Percentiles rank a stretch among this genome's conserved stretches.
These are phyloP conservation scores for Caenorhabditis afra DNA, from an alignment of 2,888 invertebrate genomes.

Conservation along the genomic window DNA sequence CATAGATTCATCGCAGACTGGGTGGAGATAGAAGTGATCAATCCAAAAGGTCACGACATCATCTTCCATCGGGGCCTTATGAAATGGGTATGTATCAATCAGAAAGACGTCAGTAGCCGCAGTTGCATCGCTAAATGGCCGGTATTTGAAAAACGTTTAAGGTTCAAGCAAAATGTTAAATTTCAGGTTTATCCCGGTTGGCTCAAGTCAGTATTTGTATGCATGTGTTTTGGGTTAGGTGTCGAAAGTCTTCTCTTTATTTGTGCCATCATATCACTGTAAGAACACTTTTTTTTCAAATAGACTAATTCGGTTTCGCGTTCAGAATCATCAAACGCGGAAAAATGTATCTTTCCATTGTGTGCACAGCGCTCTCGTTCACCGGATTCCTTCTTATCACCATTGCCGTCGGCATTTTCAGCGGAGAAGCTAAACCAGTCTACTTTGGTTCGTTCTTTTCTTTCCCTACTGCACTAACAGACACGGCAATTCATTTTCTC, in stretches of 20 bases:
- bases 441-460: slow-evolving; percentile 40
- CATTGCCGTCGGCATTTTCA: slow-evolving; percentile 51
- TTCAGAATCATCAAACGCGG: slow-evolving; percentile 38
- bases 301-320: not conserved
- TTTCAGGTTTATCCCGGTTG: slow-evolving; percentile 54
- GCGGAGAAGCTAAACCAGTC: slow-evolving; percentile 40
- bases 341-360: slow-evolving; percentile 28
- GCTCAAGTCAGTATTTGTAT: slow-evolving; percentile 54
- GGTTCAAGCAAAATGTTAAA: not conserved
- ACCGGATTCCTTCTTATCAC: slow-evolving; percentile 37
- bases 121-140: slow-evolving; percentile 45
- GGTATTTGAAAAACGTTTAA: slow-evolving; percentile 6
- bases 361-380: slow-evolving; percentile 41
- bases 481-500: not conserved
- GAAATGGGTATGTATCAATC: slow-evolving; percentile 55
- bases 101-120: slow-evolving; percentile 36
- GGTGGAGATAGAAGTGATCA: slow-evolving; percentile 42
- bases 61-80: slow-evolving; percentile 48
- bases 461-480: not conserved
- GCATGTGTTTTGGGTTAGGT: slow-evolving; percentile 49
- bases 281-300: slow-evolving; percentile 8
- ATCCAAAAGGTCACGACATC: slow-evolving; percentile 31
- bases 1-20: slow-evolving; percentile 28
- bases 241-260: slow-evolving; percentile 33
- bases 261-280: slow-evolving; percentile 31